phyloP scores from a whole-genome alignment of 2,113 vertebrate genomes.

The Hassar affinis region DNA sequence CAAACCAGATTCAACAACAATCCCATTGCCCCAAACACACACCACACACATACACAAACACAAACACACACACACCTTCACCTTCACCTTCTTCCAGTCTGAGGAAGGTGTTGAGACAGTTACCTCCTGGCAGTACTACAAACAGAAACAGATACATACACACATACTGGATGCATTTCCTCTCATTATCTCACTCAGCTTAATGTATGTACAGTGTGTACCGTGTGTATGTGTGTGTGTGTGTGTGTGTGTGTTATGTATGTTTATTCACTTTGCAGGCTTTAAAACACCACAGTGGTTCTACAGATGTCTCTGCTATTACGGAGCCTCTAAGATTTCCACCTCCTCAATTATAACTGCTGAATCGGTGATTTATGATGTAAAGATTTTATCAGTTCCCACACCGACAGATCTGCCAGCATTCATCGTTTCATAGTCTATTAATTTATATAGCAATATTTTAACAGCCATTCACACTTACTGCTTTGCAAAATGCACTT shows the following conservation, averaged over 20 bases:
- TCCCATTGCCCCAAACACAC: not conserved
- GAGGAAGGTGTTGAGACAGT: slow-evolving; percentile 17
- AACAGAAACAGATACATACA: slow-evolving; percentile 35
- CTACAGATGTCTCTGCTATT: not conserved
- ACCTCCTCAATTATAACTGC: not conserved
- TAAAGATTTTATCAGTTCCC: not conserved
- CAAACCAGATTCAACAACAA: slow-evolving; percentile 61
- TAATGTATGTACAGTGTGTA: slow-evolving; percentile 11
- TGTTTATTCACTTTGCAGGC: slow-evolving; percentile 7
- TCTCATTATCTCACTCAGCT: slow-evolving; percentile 26
- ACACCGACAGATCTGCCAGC: slow-evolving; percentile 12
- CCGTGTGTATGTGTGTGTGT: not conserved
- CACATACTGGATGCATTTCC: slow-evolving; percentile 38
- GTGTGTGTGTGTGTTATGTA: not conserved
- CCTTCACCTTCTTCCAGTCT: not conserved
- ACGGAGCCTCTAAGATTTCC: not conserved
- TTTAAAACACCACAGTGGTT: slow-evolving; percentile 28
- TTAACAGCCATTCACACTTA: not conserved
- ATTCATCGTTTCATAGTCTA: not conserved
- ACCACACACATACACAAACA: slow-evolving; percentile 16
- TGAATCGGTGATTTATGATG: not conserved
- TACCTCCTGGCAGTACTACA: slow-evolving; percentile 32
- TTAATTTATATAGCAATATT: slow-evolving; percentile 11
- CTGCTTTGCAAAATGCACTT: not conserved
- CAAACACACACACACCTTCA: not conserved